Percentiles rank a stretch among this genome's conserved stretches.
These are phyloP conservation scores for Mechanitis messenoides DNA, from an alignment of 2,888 invertebrate species.

Conservation along the genomic window DNA sequence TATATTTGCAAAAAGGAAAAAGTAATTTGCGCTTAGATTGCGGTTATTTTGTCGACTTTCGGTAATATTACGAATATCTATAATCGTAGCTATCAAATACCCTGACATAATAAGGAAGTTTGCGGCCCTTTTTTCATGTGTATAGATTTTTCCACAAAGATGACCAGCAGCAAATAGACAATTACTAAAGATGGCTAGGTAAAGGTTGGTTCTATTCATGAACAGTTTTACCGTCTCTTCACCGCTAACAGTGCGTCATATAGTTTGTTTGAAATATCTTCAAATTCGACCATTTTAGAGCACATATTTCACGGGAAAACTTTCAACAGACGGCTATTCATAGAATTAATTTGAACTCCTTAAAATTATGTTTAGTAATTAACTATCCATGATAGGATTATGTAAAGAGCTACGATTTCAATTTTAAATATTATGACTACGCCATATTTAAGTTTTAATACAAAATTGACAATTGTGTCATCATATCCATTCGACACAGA, in stretches of 20 bases:
- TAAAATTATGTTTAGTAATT: no score
- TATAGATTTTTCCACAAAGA: conserved; percentile 33
- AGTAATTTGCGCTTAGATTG: conserved; percentile 33
- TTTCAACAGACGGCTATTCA: no score
- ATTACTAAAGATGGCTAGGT: conserved; percentile 38
- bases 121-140: conserved; percentile 28
- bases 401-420: no score
- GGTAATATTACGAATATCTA: conserved; percentile 12
- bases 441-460: no score
- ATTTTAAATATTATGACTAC: no score
- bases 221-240: conserved; percentile 14
- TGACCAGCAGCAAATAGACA: conserved; percentile 39
- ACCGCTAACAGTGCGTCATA: not conserved
- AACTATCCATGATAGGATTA: no score
- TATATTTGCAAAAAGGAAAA: conserved; percentile 40
- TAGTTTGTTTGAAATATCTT: not conserved
- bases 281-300: not conserved
- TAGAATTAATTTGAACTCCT: no score
- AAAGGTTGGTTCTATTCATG: conserved; percentile 36
- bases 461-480: no score
- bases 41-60: not conserved
- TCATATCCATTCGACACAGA: no score
- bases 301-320: not conserved
- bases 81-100: conserved; percentile 33
- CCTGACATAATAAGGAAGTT: conserved; percentile 38